Conservation (phyloP, 1,140 invertebrate species). For the Triops cancriformis region DNA sequence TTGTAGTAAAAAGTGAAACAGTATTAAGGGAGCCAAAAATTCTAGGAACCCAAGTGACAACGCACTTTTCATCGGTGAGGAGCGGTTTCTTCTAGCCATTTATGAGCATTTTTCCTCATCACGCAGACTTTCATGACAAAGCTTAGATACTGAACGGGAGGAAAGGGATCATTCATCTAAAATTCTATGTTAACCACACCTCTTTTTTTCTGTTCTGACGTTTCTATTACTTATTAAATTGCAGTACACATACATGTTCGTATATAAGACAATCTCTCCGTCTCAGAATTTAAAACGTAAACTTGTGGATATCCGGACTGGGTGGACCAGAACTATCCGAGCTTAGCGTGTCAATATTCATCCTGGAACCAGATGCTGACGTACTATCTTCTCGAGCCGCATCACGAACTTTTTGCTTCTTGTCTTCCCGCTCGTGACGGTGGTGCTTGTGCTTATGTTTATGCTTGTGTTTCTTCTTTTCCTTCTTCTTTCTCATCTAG, state of each 20-base stretch:
- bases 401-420: slow-evolving; percentile 39
- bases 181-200: not conserved
- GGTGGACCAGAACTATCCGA: slow-evolving; percentile 48
- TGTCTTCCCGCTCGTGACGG: slow-evolving; percentile 37
- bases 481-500: slow-evolving; percentile 61
- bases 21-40: no score
- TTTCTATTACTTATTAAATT: not conserved
- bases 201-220: not conserved
- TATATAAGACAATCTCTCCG: not conserved
- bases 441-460: slow-evolving; percentile 37
- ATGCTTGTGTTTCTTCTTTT: slow-evolving; percentile 70
- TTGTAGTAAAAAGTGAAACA: no score
- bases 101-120: not conserved
- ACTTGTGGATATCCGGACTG: slow-evolving; percentile 27
- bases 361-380: slow-evolving; percentile 36
- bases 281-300: slow-evolving; percentile 19
- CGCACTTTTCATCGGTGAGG: not conserved
- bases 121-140: not conserved
- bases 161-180: not conserved
- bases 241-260: not conserved
- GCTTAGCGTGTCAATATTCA: slow-evolving; percentile 53
- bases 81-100: not conserved
- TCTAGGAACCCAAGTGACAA: not conserved
- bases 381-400: slow-evolving; percentile 41
- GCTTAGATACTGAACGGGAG: not conserved